These are phyloP conservation scores for Anagrus nilaparvatae DNA, from an alignment of 1,140 invertebrate genomes.

Conservation along the genomic window DNA sequence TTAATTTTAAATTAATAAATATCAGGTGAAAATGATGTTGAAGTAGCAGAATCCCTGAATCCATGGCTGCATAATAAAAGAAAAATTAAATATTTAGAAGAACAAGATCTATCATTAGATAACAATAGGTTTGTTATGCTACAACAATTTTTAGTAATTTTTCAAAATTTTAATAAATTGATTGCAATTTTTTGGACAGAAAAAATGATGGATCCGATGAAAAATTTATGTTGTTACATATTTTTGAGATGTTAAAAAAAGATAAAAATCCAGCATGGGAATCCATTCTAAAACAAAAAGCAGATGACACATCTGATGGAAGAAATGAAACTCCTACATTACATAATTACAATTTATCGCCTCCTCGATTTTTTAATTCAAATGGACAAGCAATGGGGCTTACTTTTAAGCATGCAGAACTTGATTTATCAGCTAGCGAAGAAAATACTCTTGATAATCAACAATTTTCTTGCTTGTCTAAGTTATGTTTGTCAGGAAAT, in stretches of 20 bases:
- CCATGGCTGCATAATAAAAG: constrained; percentile 33
- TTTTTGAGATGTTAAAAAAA: constrained; percentile 46
- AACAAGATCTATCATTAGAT: constrained; percentile 22
- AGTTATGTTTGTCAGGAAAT: constrained; percentile 21
- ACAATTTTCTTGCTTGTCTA: constrained; percentile 18
- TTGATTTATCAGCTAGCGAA: constrained; percentile 20
- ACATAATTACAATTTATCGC: constrained; percentile 23
- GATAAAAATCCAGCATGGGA: constrained; percentile 34
- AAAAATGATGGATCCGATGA: constrained; percentile 33
- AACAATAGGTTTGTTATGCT: constrained; percentile 21
- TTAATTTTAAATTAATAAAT: constrained; percentile 14
- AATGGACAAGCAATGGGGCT: constrained; percentile 12
- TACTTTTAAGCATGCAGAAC: constrained; percentile 27
- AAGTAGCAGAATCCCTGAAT: constrained; percentile 50
- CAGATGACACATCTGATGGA: constrained; percentile 24
- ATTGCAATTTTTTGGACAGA: constrained; percentile 16
- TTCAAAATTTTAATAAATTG: constrained; percentile 7
- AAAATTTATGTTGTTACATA: constrained; percentile 43
- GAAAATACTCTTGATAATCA: constrained; percentile 20
- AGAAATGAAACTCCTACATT: constrained; percentile 19
- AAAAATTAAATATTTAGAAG: constrained; percentile 25
- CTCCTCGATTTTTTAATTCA: too few relatives aligned
- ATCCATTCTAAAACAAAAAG: constrained; percentile 26
- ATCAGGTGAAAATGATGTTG: constrained; percentile 63
- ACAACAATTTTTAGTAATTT: constrained; percentile 1